Base-by-base conservation (phyloP, 1,140 invertebrate species). In the Platyura marginata region DNA sequence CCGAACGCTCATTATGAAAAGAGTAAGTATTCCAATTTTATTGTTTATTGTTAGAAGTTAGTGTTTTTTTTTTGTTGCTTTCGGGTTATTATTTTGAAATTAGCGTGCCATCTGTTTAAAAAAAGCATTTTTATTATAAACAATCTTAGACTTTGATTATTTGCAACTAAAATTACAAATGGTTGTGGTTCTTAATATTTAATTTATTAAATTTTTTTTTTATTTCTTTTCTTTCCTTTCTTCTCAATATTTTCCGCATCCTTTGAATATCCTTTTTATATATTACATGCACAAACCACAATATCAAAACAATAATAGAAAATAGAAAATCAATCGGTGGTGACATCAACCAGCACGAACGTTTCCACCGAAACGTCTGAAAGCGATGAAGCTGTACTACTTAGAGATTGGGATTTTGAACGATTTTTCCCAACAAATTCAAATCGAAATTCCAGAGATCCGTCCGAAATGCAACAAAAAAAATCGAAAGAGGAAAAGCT, bases 1-100 rank as follows among this genome's bases (percentile, higher is more conserved):
- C 61, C 73, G 83, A 54, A 94, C 90, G 43, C 70, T 94, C 60
- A 87, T 93, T 51, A 81, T 87, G 68, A 75, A 75, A 73, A 64
- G 86, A 75, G 87, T 91, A 71, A 82, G 81, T 68, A 43, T 35
- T 43, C 6, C 13, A 6, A 13, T 29, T 29, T 29, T 29, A 8
- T 29, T 29, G 25, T 29, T 29, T 13, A 29, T 29, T 29, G 25
- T 29, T 13, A 29, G 25, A 29, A 29, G 6, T 29, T 29, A 8
- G 6, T 29, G 13, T 29, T 29, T 29, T 29, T 29, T 8, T 29
- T 29, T 29, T 29, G 13, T 8, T 13, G 13, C 6, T 8, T 29
- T 29, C 13, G 25, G 6, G 13, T 8, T 29, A 29, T 29, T 13
- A 29, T 6, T 13, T 13, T 8, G 13, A 29, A 29, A 29, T 29